These are phyloP conservation scores for Proterorhinus semilunaris DNA, from an alignment of 2,113 vertebrate genomes.

Conservation along the genomic window DNA sequence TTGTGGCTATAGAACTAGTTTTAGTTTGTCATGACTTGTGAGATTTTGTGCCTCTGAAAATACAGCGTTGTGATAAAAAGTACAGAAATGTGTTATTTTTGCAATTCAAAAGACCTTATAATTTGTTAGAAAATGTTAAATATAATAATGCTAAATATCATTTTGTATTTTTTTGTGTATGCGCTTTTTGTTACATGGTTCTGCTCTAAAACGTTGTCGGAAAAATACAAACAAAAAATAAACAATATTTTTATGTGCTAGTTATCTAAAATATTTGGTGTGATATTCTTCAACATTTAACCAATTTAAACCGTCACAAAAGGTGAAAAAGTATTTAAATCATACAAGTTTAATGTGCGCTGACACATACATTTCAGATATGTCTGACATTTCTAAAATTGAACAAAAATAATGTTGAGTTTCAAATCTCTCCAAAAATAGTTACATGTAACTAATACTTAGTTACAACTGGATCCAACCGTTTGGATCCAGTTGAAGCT, in stretches of 20 bases:
- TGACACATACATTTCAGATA: too few relatives aligned
- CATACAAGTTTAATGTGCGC: too few relatives aligned
- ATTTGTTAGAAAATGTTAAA: not conserved
- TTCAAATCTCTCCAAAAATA: not conserved
- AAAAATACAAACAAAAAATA: conserved; percentile 19
- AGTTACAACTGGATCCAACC: not conserved
- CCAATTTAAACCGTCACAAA: not conserved
- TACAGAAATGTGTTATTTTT: not conserved
- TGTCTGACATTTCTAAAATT: too few relatives aligned
- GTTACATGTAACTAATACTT: not conserved
- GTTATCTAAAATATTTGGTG: conserved; percentile 15
- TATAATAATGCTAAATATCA: conserved; percentile 8
- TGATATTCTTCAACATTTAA: conserved; percentile 26
- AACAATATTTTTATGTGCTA: conserved; percentile 10
- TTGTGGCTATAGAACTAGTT: conserved; percentile 18
- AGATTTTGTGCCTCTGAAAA: not conserved
- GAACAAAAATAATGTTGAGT: too few relatives aligned
- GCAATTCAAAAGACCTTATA: not conserved
- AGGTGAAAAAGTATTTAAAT: too few relatives aligned
- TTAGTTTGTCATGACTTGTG: not conserved
- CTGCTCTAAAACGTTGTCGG: conserved; percentile 4
- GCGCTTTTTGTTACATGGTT: conserved; percentile 31
- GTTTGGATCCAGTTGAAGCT: conserved; percentile 4
- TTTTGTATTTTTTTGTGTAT: conserved; percentile 36
- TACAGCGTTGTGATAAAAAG: not conserved